phyloP scores from a whole-genome alignment of 2,113 vertebrate genomes.

The Elephantulus edwardii region DNA sequence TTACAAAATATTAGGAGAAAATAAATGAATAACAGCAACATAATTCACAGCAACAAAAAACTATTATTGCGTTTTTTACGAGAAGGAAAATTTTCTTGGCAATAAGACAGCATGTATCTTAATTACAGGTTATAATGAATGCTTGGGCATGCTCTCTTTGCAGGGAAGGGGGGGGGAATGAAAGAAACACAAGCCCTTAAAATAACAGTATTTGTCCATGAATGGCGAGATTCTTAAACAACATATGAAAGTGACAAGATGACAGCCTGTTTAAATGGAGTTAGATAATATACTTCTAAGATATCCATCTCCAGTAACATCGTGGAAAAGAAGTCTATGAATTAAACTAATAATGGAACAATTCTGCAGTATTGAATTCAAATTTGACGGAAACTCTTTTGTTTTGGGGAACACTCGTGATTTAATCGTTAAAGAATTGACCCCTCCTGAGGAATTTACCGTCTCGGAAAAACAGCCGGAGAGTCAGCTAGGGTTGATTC shows the following conservation, averaged over 20 bases:
- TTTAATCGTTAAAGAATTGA: too few relatives aligned
- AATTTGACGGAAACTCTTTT: slow-evolving; percentile 39
- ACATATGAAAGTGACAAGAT: slow-evolving; percentile 61
- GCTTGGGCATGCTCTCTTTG: slow-evolving; percentile 48
- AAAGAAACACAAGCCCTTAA: slow-evolving; percentile 60
- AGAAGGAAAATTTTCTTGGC: slow-evolving; percentile 31
- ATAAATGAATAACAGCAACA: slow-evolving; percentile 40
- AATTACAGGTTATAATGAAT: slow-evolving; percentile 56
- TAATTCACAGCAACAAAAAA: slow-evolving; percentile 42
- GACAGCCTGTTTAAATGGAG: slow-evolving; percentile 63
- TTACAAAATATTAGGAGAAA: slow-evolving; percentile 58
- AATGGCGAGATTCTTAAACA: slow-evolving; percentile 58
- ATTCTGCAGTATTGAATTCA: background rate
- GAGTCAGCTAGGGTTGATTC: too few relatives aligned
- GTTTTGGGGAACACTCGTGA: too few relatives aligned
- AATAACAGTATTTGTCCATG: slow-evolving; percentile 70
- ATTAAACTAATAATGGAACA: slow-evolving; percentile 48
- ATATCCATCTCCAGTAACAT: slow-evolving; percentile 48
- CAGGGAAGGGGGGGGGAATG: background rate
- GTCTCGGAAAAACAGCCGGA: too few relatives aligned
- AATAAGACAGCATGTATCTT: slow-evolving; percentile 57
- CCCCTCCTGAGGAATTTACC: too few relatives aligned
- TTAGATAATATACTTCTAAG: slow-evolving; percentile 55
- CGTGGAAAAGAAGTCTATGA: slow-evolving; percentile 47
- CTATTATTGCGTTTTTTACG: slow-evolving; percentile 33